Percentiles rank a stretch among this genome's conserved stretches.
These are phyloP conservation scores for Rousettus madagascariensis DNA, from an alignment of 2,797 vertebrate genomes.

Conservation along the genomic window DNA sequence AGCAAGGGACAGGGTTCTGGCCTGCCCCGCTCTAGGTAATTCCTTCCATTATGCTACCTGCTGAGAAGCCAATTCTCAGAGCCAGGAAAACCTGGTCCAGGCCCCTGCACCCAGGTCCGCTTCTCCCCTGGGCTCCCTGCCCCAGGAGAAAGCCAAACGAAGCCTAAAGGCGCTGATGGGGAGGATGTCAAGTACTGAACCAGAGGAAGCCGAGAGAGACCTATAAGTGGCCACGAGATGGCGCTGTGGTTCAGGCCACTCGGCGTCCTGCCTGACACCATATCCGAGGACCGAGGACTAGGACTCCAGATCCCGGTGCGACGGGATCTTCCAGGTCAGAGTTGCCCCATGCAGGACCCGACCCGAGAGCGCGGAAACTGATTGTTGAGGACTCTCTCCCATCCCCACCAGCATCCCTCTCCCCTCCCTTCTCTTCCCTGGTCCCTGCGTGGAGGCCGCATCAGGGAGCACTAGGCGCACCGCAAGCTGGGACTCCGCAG, in stretches of 20 bases:
- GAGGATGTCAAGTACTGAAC: background rate
- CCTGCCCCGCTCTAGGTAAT: too few species aligned
- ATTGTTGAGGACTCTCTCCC: background rate
- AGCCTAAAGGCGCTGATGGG: fast-evolving
- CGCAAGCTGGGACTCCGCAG: background rate
- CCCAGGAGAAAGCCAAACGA: background rate
- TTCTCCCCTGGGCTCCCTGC: background rate
- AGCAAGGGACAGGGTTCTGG: background rate
- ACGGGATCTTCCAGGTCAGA: background rate
- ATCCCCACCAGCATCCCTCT: background rate
- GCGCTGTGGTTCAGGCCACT: constrained; percentile 56
- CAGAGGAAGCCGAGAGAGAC: too few species aligned
- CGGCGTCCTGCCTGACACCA: fast-evolving
- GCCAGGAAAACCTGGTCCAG: background rate
- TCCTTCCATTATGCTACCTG: background rate
- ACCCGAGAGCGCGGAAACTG: background rate
- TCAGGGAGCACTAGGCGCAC: background rate
- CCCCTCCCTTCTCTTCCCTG: background rate
- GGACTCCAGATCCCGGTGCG: too few species aligned
- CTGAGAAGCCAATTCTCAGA: background rate
- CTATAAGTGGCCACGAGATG: constrained; percentile 73
- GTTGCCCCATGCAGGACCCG: background rate
- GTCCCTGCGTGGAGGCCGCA: background rate
- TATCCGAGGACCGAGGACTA: too few species aligned
- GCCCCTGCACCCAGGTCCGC: background rate